Evolutionary conservation across 2,888 invertebrate genomes (phyloP).

Genomic region (Philopedon plagiatum): DNA sequence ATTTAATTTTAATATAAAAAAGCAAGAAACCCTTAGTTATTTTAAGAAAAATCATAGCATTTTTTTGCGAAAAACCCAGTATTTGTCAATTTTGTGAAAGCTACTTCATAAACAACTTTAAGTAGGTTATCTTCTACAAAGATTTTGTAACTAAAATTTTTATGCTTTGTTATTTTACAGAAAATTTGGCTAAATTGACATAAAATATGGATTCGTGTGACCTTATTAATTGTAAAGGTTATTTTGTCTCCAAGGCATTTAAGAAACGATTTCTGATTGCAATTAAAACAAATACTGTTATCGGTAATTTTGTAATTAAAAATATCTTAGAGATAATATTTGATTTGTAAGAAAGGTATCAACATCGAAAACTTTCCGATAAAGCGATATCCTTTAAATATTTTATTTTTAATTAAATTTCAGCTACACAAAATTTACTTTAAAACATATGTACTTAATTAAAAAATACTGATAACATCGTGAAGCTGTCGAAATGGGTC

Average conservation of each 20-base stretch:
- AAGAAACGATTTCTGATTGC: slow-evolving; percentile 25
- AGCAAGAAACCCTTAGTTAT: too few relatives aligned
- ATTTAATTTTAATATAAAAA: too few relatives aligned
- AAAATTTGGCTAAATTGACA: background rate
- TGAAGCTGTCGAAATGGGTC: too few relatives aligned
- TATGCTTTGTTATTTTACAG: too few relatives aligned
- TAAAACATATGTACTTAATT: background rate
- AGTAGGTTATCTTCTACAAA: too few relatives aligned
- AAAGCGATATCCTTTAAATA: slow-evolving; percentile 25
- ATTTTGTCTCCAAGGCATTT: slow-evolving; percentile 23
- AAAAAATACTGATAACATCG: background rate
- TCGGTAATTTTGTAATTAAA: slow-evolving; percentile 40
- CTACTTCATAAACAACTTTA: too few relatives aligned
- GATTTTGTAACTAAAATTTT: too few relatives aligned
- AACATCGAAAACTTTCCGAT: slow-evolving; percentile 31
- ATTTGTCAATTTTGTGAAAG: too few relatives aligned
- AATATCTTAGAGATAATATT: slow-evolving; percentile 32
- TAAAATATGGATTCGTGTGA: background rate
- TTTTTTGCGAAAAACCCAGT: too few relatives aligned
- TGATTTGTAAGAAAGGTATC: slow-evolving; percentile 32
- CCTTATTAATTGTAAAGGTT: slow-evolving; percentile 20
- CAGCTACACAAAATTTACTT: background rate
- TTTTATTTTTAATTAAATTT: background rate
- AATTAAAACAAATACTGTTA: slow-evolving; percentile 39
- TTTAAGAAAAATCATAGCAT: too few relatives aligned